Percentiles rank a stretch among this genome's conserved stretches.
Conservation (phyloP, 2,797 vertebrate species). For the Mus caroli region DNA sequence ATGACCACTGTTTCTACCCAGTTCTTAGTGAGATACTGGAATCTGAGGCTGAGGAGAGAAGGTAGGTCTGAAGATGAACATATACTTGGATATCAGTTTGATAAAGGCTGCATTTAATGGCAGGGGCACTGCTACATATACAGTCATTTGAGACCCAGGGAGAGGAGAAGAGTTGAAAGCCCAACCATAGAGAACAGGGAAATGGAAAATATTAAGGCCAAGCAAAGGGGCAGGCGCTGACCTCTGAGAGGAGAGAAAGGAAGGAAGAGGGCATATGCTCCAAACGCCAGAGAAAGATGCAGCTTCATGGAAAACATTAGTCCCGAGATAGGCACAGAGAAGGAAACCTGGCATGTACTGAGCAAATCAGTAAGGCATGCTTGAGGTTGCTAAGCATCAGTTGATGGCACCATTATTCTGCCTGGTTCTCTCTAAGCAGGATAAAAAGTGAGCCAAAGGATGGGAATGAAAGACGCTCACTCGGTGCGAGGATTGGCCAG, state of each 20-base stretch:
- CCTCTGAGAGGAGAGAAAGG: background rate
- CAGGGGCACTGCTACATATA: background rate
- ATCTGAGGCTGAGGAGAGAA: background rate
- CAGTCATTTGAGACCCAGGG: background rate
- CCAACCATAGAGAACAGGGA: background rate
- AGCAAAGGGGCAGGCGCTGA: background rate
- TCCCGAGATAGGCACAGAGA: background rate
- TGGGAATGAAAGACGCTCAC: background rate
- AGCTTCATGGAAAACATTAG: background rate
- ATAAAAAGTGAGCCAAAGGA: background rate
- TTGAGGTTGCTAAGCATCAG: background rate
- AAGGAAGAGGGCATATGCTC: background rate
- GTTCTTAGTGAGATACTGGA: background rate
- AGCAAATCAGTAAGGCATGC: background rate
- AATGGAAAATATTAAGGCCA: background rate
- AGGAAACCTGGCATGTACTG: no score
- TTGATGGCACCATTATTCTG: background rate
- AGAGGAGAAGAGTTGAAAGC: background rate
- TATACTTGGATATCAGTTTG: background rate
- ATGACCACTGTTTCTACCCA: background rate
- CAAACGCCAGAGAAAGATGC: background rate
- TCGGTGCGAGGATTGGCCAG: background rate
- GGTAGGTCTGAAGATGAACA: background rate
- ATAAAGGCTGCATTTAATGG: background rate
- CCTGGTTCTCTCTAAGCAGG: background rate